phyloP scores from a whole-genome alignment of 92 coral and sea anemone species.

The Parazoanthus atlanticus region DNA sequence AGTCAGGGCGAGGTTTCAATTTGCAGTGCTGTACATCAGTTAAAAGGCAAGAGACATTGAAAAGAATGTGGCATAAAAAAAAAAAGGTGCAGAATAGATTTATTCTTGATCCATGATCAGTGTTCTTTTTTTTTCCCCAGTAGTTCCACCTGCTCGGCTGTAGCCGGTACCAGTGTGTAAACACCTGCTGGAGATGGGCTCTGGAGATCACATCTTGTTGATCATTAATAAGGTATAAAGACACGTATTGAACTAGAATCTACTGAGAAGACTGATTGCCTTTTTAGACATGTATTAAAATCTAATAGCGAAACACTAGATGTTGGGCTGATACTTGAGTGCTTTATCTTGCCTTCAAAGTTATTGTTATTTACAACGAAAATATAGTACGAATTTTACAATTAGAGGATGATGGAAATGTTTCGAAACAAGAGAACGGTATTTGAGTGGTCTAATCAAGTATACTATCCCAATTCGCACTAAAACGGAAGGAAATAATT shows the following conservation, averaged over 20 bases:
- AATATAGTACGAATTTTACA: too few relatives aligned
- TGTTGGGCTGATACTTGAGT: background rate
- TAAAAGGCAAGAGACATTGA: background rate
- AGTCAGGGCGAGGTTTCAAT: too few relatives aligned
- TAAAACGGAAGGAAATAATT: too few relatives aligned
- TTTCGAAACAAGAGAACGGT: too few relatives aligned
- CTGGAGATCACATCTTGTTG: background rate
- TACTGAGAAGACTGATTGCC: background rate
- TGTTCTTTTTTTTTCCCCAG: background rate
- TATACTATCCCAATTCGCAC: too few relatives aligned
- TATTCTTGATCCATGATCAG: background rate
- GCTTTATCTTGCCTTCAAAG: background rate
- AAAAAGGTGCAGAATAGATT: background rate
- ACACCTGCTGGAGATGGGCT: background rate
- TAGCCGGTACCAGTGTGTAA: background rate
- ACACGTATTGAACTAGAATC: background rate
- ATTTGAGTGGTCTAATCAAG: too few relatives aligned
- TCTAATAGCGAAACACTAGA: background rate
- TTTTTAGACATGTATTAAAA: background rate
- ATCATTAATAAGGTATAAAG: slow-evolving; percentile 20
- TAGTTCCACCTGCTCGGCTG: background rate
- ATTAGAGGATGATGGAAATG: too few relatives aligned
- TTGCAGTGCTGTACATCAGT: too few relatives aligned
- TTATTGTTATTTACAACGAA: too few relatives aligned
- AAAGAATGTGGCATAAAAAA: background rate